A percentile compares a stretch with the other conserved stretches of the same genome.
Conservation (phyloP, 2,113 vertebrate species). For the Lampris incognitus region DNA sequence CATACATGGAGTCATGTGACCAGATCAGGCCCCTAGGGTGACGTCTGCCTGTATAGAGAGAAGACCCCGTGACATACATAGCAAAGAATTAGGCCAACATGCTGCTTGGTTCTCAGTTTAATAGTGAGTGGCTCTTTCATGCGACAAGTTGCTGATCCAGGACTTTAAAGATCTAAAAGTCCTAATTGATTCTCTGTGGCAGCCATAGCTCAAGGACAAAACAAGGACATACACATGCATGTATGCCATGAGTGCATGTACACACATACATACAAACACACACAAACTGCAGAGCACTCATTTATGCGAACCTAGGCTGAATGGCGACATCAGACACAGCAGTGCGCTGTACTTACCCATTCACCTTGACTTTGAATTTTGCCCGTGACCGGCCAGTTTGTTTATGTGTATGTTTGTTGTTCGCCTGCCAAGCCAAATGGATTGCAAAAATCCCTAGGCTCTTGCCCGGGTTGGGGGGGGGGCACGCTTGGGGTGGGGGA, state of each 20-base stretch:
- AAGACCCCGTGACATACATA: conserved; percentile 24
- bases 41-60: not conserved
- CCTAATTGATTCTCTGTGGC: not conserved
- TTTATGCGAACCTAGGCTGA: no score
- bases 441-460: not conserved
- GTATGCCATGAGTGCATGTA: not conserved
- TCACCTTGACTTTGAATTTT: not conserved
- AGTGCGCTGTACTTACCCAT: not conserved
- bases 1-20: conserved; percentile 49
- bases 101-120: not conserved
- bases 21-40: conserved; percentile 19
- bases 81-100: conserved; percentile 43
- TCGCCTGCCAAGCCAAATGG: conserved; percentile 7
- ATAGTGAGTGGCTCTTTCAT: not conserved
- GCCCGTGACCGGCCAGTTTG: not conserved
- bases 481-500: not conserved
- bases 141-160: not conserved
- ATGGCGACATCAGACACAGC: not conserved
- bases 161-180: not conserved
- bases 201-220: no score
- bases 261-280: not conserved
- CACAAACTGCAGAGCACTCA: not conserved
- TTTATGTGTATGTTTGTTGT: not conserved
- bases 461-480: conserved; percentile 7
- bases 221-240: not conserved